Percentiles rank a stretch among this genome's conserved stretches.
Evolutionary conservation across 2,113 vertebrate species (phyloP).

Genomic region (Bucco capensis): DNA sequence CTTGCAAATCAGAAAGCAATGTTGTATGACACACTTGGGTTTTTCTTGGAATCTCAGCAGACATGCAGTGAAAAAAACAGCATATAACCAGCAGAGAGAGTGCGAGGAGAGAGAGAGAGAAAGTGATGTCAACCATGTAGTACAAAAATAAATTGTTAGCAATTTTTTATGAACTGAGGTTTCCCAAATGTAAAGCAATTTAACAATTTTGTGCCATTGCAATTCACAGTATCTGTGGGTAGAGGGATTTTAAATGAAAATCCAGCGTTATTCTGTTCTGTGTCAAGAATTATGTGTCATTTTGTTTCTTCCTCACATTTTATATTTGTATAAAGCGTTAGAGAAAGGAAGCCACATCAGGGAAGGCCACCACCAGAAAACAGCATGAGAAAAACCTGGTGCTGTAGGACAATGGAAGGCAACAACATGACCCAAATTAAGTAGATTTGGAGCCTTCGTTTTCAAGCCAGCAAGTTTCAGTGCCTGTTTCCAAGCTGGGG

Average conservation of each 20-base stretch:
- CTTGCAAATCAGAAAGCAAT: constrained; percentile 68
- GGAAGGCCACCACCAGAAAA: background rate
- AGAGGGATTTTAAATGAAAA: constrained; percentile 58
- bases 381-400: background rate
- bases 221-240: constrained; percentile 35
- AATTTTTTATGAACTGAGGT: constrained; percentile 61
- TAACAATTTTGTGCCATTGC: constrained; percentile 59
- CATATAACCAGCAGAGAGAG: constrained; percentile 19
- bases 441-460: background rate
- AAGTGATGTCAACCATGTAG: constrained; percentile 47
- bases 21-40: constrained; percentile 66
- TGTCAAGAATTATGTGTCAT: constrained; percentile 25
- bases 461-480: background rate
- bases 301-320: constrained; percentile 4
- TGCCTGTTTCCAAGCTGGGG: background rate
- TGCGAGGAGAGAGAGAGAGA: constrained; percentile 1
- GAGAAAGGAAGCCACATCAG: background rate
- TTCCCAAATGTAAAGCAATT: constrained; percentile 67
- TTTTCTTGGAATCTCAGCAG: constrained; percentile 63
- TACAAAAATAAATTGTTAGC: constrained; percentile 62
- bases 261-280: constrained; percentile 15
- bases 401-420: background rate
- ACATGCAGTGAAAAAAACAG: background rate
- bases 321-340: background rate
- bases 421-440: background rate